Conservation (phyloP, 2,888 invertebrate species). For the Lepas anatifera region DNA sequence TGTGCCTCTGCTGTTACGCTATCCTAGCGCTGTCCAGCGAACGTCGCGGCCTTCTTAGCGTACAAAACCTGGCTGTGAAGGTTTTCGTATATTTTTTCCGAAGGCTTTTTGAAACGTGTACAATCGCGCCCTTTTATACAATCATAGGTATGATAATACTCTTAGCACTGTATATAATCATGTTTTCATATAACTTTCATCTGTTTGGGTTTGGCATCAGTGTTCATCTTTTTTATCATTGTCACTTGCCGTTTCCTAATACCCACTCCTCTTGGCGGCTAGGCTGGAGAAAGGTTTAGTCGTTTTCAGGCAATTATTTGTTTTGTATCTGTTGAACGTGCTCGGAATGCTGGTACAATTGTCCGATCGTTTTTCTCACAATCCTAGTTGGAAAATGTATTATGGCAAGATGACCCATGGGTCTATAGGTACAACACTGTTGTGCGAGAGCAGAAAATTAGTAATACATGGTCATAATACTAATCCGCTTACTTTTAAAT, state of each 20-base stretch:
- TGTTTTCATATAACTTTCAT: background rate
- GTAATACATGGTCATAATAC: no score
- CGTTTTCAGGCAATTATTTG: background rate
- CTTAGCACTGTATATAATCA: conserved; percentile 12
- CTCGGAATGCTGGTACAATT: no score
- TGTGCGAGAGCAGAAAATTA: no score
- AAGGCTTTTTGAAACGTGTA: background rate
- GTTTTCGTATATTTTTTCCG: conserved; percentile 6
- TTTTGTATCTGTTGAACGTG: background rate
- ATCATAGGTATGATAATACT: background rate
- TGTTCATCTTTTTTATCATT: background rate
- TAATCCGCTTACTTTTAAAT: no score
- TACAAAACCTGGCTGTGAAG: conserved; percentile 12
- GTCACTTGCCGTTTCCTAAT: background rate
- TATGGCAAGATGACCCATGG: no score
- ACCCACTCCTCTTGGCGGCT: background rate
- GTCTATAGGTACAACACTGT: no score
- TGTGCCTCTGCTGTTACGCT: background rate
- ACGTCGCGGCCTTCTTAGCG: conserved; percentile 7
- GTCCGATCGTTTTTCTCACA: no score
- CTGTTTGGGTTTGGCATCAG: background rate
- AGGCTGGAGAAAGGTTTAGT: background rate
- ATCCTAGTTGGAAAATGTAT: no score
- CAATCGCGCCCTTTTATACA: background rate
- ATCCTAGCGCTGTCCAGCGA: background rate